phyloP scores from a whole-genome alignment of 1,140 invertebrate species.

The Amphibalanus amphitrite region DNA sequence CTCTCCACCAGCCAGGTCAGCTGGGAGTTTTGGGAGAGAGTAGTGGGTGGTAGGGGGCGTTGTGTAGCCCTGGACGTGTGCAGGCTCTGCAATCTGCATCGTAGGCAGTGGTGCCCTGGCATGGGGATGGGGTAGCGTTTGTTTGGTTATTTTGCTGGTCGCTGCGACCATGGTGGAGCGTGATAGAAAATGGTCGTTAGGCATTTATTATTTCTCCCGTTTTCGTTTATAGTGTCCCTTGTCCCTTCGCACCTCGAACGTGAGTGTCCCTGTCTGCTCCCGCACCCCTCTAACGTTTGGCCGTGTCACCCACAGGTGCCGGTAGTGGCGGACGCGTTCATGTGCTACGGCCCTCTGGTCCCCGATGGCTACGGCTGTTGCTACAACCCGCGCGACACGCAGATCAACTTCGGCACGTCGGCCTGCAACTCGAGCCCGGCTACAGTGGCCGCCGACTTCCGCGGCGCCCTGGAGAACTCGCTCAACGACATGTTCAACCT shows the following conservation, averaged over 20 bases:
- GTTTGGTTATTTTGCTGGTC: no score
- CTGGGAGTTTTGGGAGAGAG: no score
- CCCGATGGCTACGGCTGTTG: slow-evolving; percentile 64
- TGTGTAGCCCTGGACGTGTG: no score
- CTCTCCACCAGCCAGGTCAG: slow-evolving; percentile 72
- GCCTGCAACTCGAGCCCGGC: slow-evolving; percentile 39
- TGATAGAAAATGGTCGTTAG: slow-evolving; percentile 13
- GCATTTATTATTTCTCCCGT: slow-evolving; percentile 13
- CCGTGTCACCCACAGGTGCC: slow-evolving; percentile 37
- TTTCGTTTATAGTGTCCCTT: slow-evolving; percentile 3
- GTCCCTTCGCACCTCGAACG: no score
- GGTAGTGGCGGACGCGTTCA: slow-evolving; percentile 49
- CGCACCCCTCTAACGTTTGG: no score
- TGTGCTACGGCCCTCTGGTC: slow-evolving; percentile 61
- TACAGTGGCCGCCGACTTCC: slow-evolving; percentile 35
- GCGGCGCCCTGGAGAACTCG: slow-evolving; percentile 34
- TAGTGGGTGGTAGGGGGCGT: no score
- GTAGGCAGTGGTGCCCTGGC: no score
- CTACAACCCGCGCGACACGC: slow-evolving; percentile 55
- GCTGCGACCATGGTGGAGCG: no score
- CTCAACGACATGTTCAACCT: slow-evolving; percentile 43
- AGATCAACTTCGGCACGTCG: slow-evolving; percentile 52
- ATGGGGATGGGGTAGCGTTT: no score
- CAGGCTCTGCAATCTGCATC: no score
- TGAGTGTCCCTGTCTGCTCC: no score